phyloP scores from a whole-genome alignment of 53 echinoderm and acorn worm species.

The Paelopatides confundens region DNA sequence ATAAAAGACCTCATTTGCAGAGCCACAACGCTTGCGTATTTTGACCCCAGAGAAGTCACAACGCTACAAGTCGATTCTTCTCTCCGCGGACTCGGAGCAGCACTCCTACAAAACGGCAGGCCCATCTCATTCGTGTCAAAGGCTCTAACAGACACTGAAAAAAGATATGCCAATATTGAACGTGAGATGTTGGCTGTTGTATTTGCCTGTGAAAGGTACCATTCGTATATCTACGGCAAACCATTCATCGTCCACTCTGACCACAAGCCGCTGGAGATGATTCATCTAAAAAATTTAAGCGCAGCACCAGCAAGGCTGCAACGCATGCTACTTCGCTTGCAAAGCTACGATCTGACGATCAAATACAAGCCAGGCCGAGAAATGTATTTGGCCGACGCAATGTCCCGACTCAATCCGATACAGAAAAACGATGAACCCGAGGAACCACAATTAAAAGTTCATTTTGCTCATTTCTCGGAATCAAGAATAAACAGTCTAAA shows the following conservation, averaged over 20 bases:
- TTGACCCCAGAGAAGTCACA: slow-evolving; percentile 61
- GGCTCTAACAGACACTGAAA: slow-evolving; percentile 67
- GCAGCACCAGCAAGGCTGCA: slow-evolving; percentile 70
- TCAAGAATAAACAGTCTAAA: slow-evolving; percentile 33
- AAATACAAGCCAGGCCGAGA: slow-evolving; percentile 66
- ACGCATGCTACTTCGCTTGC: slow-evolving; percentile 46
- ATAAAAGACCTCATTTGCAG: slow-evolving; percentile 52
- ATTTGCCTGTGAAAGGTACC: slow-evolving; percentile 70
- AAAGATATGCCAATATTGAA: slow-evolving; percentile 80
- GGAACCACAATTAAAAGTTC: slow-evolving; percentile 25
- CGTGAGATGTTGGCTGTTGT: slow-evolving; percentile 75
- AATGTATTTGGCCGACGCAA: slow-evolving; percentile 61
- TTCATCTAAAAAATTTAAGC: slow-evolving; percentile 61
- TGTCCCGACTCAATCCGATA: slow-evolving; percentile 66
- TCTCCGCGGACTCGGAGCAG: slow-evolving; percentile 53
- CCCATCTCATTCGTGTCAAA: slow-evolving; percentile 57
- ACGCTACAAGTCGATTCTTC: slow-evolving; percentile 71
- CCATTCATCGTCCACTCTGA: slow-evolving; percentile 65
- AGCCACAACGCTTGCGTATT: slow-evolving; percentile 56
- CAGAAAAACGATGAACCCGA: background rate
- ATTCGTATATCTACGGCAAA: slow-evolving; percentile 76
- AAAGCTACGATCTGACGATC: slow-evolving; percentile 63
- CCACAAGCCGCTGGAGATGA: slow-evolving; percentile 77
- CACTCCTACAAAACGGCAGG: slow-evolving; percentile 52
- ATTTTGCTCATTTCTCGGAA: slow-evolving; percentile 73